These are phyloP conservation scores for Erythrocercus mccallii DNA, from an alignment of 2,113 vertebrate species.

Conservation along the genomic window DNA sequence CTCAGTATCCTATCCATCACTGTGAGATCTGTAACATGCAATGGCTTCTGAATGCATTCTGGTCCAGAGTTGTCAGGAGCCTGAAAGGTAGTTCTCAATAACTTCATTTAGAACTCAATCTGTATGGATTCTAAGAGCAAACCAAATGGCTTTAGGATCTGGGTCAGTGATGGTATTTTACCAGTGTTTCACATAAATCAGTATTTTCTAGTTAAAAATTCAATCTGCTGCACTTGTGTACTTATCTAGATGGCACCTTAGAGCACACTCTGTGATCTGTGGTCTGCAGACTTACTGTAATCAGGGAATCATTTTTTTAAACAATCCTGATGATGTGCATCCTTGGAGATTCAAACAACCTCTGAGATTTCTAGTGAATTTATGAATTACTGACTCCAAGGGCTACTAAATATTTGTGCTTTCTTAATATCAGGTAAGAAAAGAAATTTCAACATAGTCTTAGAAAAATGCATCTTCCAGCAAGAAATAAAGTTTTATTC, in stretches of 20 bases:
- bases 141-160: neutral
- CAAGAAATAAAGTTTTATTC: neutral
- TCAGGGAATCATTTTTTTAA: neutral
- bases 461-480: neutral
- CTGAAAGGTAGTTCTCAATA: neutral
- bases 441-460: neutral
- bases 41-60: neutral
- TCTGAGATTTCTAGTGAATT: neutral
- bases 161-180: neutral
- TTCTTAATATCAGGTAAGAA: neutral
- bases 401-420: neutral
- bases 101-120: neutral
- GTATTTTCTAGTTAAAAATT: neutral
- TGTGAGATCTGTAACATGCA: neutral
- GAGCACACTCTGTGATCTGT: neutral
- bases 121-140: neutral
- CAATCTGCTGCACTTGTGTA: neutral
- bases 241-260: neutral
- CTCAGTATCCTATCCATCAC: neutral
- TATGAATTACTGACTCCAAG: neutral
- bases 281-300: neutral
- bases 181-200: neutral
- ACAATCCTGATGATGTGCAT: neutral
- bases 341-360: neutral
- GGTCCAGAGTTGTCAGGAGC: fast-evolving